Percentiles rank a stretch among this genome's conserved stretches.
These are phyloP conservation scores for Smittia aterrima DNA, from an alignment of 2,888 invertebrate species.

Conservation along the genomic window DNA sequence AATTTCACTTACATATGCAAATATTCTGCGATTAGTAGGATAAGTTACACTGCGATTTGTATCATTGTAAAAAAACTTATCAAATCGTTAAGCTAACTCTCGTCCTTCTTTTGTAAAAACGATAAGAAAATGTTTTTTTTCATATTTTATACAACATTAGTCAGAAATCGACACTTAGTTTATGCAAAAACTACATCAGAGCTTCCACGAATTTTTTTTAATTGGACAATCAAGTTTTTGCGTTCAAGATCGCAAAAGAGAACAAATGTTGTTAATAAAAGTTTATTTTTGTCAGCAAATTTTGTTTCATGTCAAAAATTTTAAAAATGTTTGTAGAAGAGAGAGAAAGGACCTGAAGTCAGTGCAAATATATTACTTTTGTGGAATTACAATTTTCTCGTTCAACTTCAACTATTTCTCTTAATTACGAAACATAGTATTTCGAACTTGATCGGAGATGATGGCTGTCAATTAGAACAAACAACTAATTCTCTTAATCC, in stretches of 20 bases:
- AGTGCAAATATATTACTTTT: not conserved
- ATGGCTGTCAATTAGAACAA: no score
- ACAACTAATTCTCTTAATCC: no score
- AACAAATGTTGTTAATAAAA: no score
- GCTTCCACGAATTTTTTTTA: no score
- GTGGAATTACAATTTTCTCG: not conserved
- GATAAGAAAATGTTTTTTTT: conserved; percentile 27
- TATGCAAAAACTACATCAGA: no score
- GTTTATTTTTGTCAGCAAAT: not conserved
- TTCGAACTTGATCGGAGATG: no score
- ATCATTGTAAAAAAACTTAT: conserved; percentile 34
- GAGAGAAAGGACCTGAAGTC: not conserved
- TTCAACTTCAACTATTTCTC: conserved; percentile 6
- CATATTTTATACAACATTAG: conserved; percentile 15
- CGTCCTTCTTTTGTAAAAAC: conserved; percentile 24
- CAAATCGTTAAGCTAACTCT: conserved; percentile 3
- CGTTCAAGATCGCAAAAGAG: no score
- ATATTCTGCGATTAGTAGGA: no score
- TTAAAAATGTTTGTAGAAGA: not conserved
- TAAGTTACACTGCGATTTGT: not conserved
- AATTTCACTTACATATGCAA: no score
- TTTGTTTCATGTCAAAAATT: not conserved
- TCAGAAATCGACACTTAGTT: no score
- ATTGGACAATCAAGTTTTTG: no score
- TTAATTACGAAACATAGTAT: not conserved